Percentiles rank a stretch among this genome's conserved stretches.
phyloP scores from a whole-genome alignment of 2,113 vertebrate genomes.

The Calypte anna region DNA sequence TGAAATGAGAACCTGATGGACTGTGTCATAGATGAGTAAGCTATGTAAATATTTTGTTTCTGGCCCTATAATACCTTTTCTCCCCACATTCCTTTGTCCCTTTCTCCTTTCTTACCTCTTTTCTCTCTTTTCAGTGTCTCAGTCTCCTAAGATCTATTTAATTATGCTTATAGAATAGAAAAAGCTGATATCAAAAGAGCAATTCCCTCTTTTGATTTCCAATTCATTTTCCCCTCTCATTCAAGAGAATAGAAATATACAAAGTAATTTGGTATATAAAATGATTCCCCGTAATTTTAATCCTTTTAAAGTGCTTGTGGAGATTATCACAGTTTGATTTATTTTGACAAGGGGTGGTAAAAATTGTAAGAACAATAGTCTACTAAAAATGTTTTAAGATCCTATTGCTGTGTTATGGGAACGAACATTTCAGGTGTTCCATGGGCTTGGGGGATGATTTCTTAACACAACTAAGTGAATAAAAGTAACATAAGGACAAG shows the following conservation, averaged over 20 bases:
- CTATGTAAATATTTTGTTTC: constrained; percentile 48
- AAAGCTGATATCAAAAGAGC: constrained; percentile 71
- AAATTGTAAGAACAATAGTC: constrained; percentile 67
- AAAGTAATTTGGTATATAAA: constrained; percentile 69
- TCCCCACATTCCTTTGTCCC: background rate
- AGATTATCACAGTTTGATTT: constrained; percentile 72
- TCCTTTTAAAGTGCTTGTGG: constrained; percentile 67
- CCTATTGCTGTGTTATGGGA: constrained; percentile 49
- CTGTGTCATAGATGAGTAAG: background rate
- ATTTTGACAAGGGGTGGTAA: constrained; percentile 71
- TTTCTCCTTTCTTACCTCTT: constrained; percentile 49
- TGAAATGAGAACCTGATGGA: background rate
- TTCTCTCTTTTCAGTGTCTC: constrained; percentile 34
- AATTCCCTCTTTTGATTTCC: constrained; percentile 69
- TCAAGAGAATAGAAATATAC: constrained; percentile 72
- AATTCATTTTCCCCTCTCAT: constrained; percentile 70
- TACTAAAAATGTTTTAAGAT: constrained; percentile 72
- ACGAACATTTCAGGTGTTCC: constrained; percentile 64
- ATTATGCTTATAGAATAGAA: constrained; percentile 66
- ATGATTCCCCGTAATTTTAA: constrained; percentile 66
- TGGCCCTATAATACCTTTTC: constrained; percentile 30
- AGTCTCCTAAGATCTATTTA: constrained; percentile 70
- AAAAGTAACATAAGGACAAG: constrained; percentile 32
- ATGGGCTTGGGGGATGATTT: constrained; percentile 41
- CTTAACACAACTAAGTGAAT: constrained; percentile 55